These are phyloP conservation scores for Paramormyrops hopkinsi DNA, from an alignment of 2,797 vertebrate genomes.

Conservation along the genomic window DNA sequence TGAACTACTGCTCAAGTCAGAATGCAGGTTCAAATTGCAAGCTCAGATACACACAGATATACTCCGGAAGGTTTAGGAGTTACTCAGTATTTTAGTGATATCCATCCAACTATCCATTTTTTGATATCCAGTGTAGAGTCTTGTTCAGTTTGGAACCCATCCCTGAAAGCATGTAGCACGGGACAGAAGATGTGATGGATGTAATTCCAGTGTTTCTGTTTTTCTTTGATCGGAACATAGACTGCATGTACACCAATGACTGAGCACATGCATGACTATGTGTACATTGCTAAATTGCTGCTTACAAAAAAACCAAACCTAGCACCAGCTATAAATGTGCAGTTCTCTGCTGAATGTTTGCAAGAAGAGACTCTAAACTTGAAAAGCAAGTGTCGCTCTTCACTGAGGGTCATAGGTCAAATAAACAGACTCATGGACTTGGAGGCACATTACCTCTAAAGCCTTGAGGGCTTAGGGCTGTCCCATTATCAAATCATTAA, in stretches of 20 bases:
- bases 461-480: not conserved
- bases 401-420: not conserved
- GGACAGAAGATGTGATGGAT: not conserved
- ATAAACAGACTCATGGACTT: not conserved
- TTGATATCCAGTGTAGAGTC: not conserved
- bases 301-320: not conserved
- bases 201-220: not conserved
- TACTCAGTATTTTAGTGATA: not conserved
- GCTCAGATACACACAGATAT: not conserved
- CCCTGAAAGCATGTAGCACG: not conserved
- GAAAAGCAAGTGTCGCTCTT: not conserved
- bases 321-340: not conserved
- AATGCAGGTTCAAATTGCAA: not conserved
- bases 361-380: not conserved
- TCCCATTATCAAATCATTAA: not conserved
- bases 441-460: not conserved
- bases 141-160: not conserved
- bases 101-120: not conserved
- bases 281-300: not conserved
- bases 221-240: not conserved
- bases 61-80: not conserved
- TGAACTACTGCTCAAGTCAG: not conserved
- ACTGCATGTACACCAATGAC: not conserved
- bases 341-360: not conserved
- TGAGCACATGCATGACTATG: not conserved